These are phyloP conservation scores for Melanerpes formicivorus DNA, from an alignment of 2,113 vertebrate species.

Conservation along the genomic window DNA sequence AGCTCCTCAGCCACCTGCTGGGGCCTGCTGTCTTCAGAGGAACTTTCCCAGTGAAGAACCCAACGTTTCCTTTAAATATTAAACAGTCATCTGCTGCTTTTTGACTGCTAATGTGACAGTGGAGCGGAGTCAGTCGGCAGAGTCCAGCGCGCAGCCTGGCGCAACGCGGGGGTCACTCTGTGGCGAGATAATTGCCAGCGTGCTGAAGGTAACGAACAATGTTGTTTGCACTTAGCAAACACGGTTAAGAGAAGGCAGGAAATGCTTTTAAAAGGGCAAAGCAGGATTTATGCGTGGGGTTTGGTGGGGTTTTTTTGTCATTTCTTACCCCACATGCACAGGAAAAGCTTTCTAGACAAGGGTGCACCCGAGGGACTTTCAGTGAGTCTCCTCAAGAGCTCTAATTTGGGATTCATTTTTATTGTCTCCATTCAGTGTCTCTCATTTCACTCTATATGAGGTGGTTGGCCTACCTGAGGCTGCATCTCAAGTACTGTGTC, in stretches of 20 bases:
- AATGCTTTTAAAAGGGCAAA: conserved; percentile 7
- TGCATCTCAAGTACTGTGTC: too few species aligned
- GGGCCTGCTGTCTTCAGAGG: conserved; percentile 50
- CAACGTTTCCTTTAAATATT: conserved; percentile 64
- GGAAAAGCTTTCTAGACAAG: background rate
- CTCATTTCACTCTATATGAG: background rate
- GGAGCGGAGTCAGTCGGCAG: background rate
- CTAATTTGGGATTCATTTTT: background rate
- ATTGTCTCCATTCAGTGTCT: background rate
- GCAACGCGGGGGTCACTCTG: conserved; percentile 4
- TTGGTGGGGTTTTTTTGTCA: background rate
- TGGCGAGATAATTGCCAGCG: conserved; percentile 17
- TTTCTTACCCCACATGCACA: background rate
- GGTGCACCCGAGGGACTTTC: background rate
- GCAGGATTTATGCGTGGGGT: background rate
- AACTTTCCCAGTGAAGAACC: conserved; percentile 33
- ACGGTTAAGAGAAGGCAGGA: background rate
- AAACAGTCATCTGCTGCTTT: conserved; percentile 22
- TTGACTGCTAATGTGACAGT: conserved; percentile 23
- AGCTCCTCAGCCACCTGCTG: conserved; percentile 68
- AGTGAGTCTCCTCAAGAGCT: background rate
- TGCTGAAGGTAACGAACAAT: conserved; percentile 12
- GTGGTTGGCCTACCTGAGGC: background rate
- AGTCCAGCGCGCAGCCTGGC: conserved; percentile 12
- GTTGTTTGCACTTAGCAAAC: conserved; percentile 21